Percentiles rank a stretch among this genome's conserved stretches.
These are phyloP conservation scores for Trididemnum nubilum DNA, from an alignment of 23 tunicate genomes.

Conservation along the genomic window DNA sequence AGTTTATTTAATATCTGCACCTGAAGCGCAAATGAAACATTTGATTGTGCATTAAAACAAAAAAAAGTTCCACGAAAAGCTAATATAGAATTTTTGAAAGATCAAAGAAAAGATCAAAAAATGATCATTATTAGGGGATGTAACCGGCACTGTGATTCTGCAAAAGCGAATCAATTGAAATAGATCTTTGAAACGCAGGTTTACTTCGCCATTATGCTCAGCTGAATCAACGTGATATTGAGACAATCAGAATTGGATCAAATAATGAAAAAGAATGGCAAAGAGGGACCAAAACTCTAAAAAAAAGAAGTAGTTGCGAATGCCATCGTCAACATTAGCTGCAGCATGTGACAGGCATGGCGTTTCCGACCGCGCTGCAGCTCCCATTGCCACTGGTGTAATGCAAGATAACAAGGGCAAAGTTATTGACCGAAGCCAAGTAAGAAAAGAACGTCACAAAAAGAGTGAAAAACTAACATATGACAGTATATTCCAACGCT, in stretches of 20 bases:
- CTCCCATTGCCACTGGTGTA: slow-evolving; percentile 4
- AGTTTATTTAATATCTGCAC: neutral
- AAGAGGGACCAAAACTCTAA: neutral
- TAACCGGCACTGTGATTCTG: slow-evolving; percentile 2
- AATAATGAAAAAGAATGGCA: neutral
- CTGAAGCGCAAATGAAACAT: neutral
- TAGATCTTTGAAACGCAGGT: slow-evolving; percentile 1
- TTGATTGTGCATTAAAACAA: neutral
- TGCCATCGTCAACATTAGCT: slow-evolving; percentile 10
- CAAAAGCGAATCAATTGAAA: neutral
- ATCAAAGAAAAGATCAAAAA: neutral
- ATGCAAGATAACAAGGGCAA: neutral
- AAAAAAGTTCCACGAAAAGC: neutral
- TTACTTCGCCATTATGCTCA: neutral
- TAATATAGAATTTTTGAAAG: slow-evolving; percentile 5
- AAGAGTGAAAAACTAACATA: neutral
- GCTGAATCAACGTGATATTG: neutral
- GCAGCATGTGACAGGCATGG: slow-evolving; percentile 12
- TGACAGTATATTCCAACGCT: neutral
- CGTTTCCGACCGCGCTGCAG: neutral
- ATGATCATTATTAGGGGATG: neutral
- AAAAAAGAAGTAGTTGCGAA: neutral
- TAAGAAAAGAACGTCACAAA: slow-evolving; percentile 15
- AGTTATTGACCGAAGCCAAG: slow-evolving; percentile 16
- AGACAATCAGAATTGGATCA: neutral